Percentiles rank a stretch among this genome's conserved stretches.
phyloP scores from a whole-genome alignment of 2,113 vertebrate genomes.

The Microtus oregoni region DNA sequence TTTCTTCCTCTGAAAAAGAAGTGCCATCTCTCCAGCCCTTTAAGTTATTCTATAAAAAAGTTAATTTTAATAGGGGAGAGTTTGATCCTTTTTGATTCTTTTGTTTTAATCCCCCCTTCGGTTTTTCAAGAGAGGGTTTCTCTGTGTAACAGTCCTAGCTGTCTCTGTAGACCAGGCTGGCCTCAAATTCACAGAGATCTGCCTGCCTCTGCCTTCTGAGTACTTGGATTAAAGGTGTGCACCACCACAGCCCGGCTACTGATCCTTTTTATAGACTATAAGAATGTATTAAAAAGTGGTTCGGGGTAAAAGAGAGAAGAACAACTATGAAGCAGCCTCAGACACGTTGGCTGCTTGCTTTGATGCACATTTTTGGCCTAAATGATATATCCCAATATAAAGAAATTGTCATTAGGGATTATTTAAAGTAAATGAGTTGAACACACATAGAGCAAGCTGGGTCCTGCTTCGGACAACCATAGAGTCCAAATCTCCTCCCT shows the following conservation, averaged over 20 bases:
- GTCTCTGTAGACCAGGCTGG: too few species aligned
- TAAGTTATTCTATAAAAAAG: slow-evolving; percentile 4
- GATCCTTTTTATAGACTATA: background rate
- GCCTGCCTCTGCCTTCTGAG: too few species aligned
- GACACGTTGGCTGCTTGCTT: background rate
- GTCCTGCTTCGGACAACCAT: background rate
- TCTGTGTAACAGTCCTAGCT: too few species aligned
- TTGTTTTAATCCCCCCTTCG: too few species aligned
- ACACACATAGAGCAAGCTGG: background rate
- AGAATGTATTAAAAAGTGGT: background rate
- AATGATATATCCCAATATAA: slow-evolving; percentile 2
- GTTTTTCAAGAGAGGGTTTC: too few species aligned
- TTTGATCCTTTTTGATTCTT: background rate
- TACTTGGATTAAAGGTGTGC: too few species aligned
- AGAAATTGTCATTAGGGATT: background rate
- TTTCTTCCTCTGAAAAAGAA: background rate
- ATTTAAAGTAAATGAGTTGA: background rate
- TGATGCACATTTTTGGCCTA: background rate
- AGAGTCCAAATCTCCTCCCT: background rate
- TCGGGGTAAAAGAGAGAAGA: background rate
- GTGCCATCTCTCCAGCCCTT: background rate
- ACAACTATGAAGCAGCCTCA: background rate
- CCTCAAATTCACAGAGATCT: too few species aligned
- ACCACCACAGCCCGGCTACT: background rate
- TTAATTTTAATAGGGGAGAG: background rate